Evolutionary conservation across 2,797 vertebrate genomes (phyloP), one percentile per base, ranked within the genome.

Genomic region (Sylvia borin): DNA sequence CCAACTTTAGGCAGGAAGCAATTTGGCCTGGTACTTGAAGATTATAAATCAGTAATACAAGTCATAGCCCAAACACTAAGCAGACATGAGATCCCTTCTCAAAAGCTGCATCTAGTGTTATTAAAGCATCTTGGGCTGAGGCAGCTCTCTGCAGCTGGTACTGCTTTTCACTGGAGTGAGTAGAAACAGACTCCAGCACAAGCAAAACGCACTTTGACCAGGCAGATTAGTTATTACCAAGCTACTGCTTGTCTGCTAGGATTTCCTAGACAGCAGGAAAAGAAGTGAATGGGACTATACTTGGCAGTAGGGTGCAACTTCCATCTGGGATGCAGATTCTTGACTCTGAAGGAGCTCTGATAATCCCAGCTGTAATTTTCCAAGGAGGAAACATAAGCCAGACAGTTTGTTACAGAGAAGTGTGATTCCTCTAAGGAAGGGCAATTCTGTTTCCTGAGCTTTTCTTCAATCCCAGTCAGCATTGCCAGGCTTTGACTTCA

Each of bases 201-300:
- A 78, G 67, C 50, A 88, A 80, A 77, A 47, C 0, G 0, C 14
- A 3, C 40, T 72, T 42, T 0, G 0, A 57, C 13, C 64, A 26
- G 25, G 58, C 73, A 65, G 51, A 34, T 66, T n/a, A n/a, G 40
- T 36, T 86, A 34, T 66, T 90, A 68, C 29, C 78, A 66, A 76
- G 36, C 58, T 81, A 74, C 62, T 77, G 31, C 60, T 91, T 82
- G 36, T 36, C 81, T 88, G 82, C 54, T 90, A 60, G 58, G 42
- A 74, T 92, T 96, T 95, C 65, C 71, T 88, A 75, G 78, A 72
- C 26, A 88, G 58, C 73, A 83, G 68, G n/a, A 83, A 87, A 76
- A 93, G 13, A 57, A 64, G 65, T 16, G n/a, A 12, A 53, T 79
- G 19, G 43, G n/a, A 34, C 55, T 85, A 15, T 21, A 13, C 45